Conservation (phyloP, 2,888 invertebrate genomes). For the Stegana nigrithorax region DNA sequence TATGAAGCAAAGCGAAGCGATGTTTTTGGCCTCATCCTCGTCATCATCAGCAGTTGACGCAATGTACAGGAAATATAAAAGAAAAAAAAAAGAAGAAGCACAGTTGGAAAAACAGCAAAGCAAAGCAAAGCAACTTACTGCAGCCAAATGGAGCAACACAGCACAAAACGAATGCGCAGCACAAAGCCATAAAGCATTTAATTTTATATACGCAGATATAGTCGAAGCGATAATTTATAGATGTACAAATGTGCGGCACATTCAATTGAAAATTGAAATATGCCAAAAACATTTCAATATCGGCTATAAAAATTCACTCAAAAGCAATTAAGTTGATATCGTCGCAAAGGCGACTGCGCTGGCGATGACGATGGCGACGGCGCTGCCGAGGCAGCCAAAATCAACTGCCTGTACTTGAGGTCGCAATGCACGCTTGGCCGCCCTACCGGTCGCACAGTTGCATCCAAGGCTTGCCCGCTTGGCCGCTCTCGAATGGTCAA, state of each 20-base stretch:
- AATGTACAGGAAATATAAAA: not conserved
- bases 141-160: not conserved
- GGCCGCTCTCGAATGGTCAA: too few relatives aligned
- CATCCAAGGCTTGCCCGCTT: too few relatives aligned
- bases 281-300: slow-evolving; percentile 41
- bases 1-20: too few relatives aligned
- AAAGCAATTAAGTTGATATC: slow-evolving; percentile 43
- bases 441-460: too few relatives aligned
- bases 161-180: too few relatives aligned
- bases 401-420: too few relatives aligned
- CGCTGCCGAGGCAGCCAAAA: too few relatives aligned
- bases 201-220: not conserved
- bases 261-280: slow-evolving; percentile 35
- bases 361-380: too few relatives aligned
- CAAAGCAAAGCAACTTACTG: too few relatives aligned
- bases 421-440: too few relatives aligned
- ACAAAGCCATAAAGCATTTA: not conserved
- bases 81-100: not conserved
- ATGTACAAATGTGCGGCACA: not conserved
- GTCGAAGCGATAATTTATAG: not conserved
- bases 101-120: not conserved
- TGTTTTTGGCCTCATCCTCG: too few relatives aligned
- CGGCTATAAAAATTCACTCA: slow-evolving; percentile 51
- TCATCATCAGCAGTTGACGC: not conserved
- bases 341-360: not conserved